Conservation (phyloP, 1,140 invertebrate species). For the Macrocentrus cingulum region DNA sequence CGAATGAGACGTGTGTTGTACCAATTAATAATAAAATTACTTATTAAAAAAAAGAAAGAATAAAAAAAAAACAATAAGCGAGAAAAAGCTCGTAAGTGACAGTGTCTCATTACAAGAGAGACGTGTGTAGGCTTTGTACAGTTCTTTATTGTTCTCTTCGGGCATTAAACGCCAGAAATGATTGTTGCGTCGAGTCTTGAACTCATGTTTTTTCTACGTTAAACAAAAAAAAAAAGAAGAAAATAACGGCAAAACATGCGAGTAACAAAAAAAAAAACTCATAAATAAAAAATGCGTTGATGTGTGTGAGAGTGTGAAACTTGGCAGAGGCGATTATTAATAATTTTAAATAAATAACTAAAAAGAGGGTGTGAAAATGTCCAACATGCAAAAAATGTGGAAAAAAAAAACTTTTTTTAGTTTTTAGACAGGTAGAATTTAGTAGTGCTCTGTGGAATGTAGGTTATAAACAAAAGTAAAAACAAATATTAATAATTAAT, state of each 20-base stretch:
- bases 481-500: conserved; percentile 19
- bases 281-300: not conserved
- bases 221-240: conserved; percentile 5
- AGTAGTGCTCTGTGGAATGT: conserved; percentile 22
- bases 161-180: conserved; percentile 16
- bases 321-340: not conserved
- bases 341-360: conserved; percentile 9
- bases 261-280: conserved; percentile 3
- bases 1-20: too few relatives aligned
- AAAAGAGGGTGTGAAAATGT: too few relatives aligned
- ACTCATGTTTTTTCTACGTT: conserved; percentile 21
- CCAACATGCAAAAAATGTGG: too few relatives aligned
- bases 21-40: not conserved
- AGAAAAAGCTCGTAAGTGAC: too few relatives aligned
- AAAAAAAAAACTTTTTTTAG: conserved; percentile 7
- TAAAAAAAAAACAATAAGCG: too few relatives aligned
- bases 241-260: not conserved
- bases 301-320: conserved; percentile 7
- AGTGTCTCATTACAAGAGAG: conserved; percentile 1
- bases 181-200: conserved; percentile 13
- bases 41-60: too few relatives aligned
- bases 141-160: conserved; percentile 20
- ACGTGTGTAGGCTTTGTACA: conserved; percentile 17
- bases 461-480: conserved; percentile 26
- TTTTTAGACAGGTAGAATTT: conserved; percentile 8